phyloP scores from a whole-genome alignment of 2,888 invertebrate species.

The Ceramica pisi region DNA sequence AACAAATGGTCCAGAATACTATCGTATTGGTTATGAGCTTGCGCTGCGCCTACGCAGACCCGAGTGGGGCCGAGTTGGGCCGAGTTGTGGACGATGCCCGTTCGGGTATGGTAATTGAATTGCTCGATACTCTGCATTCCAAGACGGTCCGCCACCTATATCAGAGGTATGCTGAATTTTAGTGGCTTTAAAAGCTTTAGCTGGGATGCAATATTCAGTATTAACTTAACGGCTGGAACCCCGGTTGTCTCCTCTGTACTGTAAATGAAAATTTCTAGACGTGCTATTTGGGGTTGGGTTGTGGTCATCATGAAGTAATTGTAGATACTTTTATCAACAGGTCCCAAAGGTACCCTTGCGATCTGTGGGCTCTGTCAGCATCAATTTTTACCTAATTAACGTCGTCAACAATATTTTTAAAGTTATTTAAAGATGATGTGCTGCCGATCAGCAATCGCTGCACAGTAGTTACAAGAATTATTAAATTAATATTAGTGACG shows the following conservation, averaged over 20 bases:
- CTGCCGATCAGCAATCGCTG: no score
- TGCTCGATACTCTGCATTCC: constrained; percentile 59
- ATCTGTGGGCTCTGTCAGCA: no score
- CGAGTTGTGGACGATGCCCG: constrained; percentile 36
- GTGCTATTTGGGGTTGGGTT: no score
- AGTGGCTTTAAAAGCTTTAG: background rate
- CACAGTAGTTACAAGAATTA: no score
- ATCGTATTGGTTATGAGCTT: constrained; percentile 13
- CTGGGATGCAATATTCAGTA: background rate
- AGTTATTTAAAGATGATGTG: no score
- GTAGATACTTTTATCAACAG: no score
- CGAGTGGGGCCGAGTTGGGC: background rate
- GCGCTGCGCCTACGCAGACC: constrained; percentile 44
- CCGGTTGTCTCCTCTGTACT: background rate
- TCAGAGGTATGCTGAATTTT: constrained; percentile 18
- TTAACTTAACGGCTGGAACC: background rate
- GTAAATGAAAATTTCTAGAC: no score
- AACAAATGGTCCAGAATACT: constrained; percentile 19
- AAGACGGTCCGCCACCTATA: constrained; percentile 40
- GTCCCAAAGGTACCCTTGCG: no score
- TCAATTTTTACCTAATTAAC: no score
- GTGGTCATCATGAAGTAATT: no score
- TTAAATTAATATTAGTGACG: no score
- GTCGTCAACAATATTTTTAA: no score
- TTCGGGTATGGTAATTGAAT: constrained; percentile 62